Evolutionary conservation across 2,797 vertebrate species (phyloP), one percentile per base, ranked within the genome.

Genomic region (Sebastes baramenuke): DNA sequence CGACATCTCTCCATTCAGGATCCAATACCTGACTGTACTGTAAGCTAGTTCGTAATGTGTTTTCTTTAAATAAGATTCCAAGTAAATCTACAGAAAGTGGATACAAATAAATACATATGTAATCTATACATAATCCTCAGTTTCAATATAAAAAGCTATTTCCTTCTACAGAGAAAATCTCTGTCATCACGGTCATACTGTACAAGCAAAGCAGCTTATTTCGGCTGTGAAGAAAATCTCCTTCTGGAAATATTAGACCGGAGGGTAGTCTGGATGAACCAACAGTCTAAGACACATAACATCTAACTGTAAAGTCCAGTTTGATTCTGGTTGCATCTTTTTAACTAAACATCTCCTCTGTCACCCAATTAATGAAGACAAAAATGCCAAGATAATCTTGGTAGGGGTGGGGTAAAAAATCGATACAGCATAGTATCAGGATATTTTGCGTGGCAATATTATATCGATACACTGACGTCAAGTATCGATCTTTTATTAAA

Each of bases 51-150:
- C 8, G 16, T 73, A 32, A 68, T 46, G 22, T 52, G 16, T 64
- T 64, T 58, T 81, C n/a, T 85, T 20, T 58, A 61, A 72, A 77
- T 8, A 64, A 22, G 60, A 85, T 82, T 78, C 6, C n/a, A 82
- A 75, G 18, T 42, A 30, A 65, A 69, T 64, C 65, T 46, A 62
- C 49, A 69, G 20, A 71, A 59, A 67, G 20, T 66, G 14, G 49
- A 79, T 55, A 34, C 7, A 55, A 54, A 62, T 27, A 8, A 65
- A 79, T 52, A 9, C 10, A 49, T 52, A 29, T 67, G 46, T 78
- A 55, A 66, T 75, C 38, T 54, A 70, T 67, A 58, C 12, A 75
- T 49, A 79, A 81, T 85, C 54, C 54, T 67, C 18, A 58, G 1
- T 30, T 68, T 52, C 24, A 49, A 27, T 56, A 65, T 49, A 34